Evolutionary conservation across 2,113 vertebrate species (phyloP), one percentile per base, ranked within the genome.

Genomic region (Plecotus auritus): DNA sequence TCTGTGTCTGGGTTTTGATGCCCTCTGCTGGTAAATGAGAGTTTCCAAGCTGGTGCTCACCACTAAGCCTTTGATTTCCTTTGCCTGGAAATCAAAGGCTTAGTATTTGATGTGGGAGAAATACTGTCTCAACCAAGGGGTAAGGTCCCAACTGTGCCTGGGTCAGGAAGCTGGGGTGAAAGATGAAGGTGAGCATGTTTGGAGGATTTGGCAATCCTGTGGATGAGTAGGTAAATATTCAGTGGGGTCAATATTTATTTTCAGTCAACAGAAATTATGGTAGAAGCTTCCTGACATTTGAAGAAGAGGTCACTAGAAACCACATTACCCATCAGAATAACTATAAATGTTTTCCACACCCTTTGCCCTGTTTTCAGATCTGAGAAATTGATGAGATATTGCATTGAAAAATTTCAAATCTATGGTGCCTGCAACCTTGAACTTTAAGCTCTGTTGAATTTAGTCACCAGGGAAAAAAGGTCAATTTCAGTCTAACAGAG

Each of bases 11-110:
- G 76, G 70, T n/a, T 96, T 86, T 73, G 87, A n/a, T 85, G 94
- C 95, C 95, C 95, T 93, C 97, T 97, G 87, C 93, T 88, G 96
- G 95, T 40, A 16, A 64, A 9, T 2, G 0, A 9, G 70, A 51
- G 59, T 77, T 37, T 51, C 40, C 23, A 47, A 35, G 30, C 30
- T n/a, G 18, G 67, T 70, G 23, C 18, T 84, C 23, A 9, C 14
- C 49, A 2, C 0, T n/a, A n/a, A n/a, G n/a, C n/a, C n/a, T n/a
- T n/a, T n/a, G n/a, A n/a, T n/a, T n/a, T n/a, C n/a, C n/a, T 81
- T 81, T 37, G 40, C 40, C 72, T 26, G 35, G 66, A 87, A 91
- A 72, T 49, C 59, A 35, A 47, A 92, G 32, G 5, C 37, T 59
- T 54, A 49, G 56, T 56, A 12, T 10, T 66, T 67, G 23, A 59